Evolutionary conservation across 2,113 vertebrate genomes (phyloP), one percentile per base, ranked within the genome.

Genomic region (Oxygymnocypris stewartii): DNA sequence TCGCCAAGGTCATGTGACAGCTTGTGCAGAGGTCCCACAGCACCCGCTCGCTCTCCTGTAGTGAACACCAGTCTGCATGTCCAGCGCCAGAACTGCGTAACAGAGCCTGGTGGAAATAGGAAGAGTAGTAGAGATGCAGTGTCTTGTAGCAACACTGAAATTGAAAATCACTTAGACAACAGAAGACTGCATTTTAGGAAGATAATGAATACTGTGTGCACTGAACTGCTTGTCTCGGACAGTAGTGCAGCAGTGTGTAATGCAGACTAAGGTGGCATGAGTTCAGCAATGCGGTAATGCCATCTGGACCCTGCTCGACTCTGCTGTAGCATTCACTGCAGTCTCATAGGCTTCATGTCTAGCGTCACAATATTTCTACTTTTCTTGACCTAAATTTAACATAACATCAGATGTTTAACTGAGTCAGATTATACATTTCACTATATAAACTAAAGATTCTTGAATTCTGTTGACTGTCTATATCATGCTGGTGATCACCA

Each of bases 21-120:
- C 89, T 92, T n/a, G 89, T 92, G 88, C 94, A 84, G 47, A 94
- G 20, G 81, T 82, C 83, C 88, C 90, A 85, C 77, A 95, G 89
- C 2, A 92, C 90, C 25, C 89, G 92, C 84, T 95, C 93, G 0
- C 91, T 91, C 20, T 92, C 93, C 84, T 94, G 85, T 57, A 95
- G 91, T 18, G 94, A 92, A 89, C 90, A 92, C 90, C 92, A 92
- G 90, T 95, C 95, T 1, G 94, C 91, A 82, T 95, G 93, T 8
- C 94, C 93, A 44, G 92, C 90, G 8, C 91, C 87, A 0, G 92
- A 94, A 91, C 93, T 94, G 90, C 92, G 93, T 80, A 94, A 28
- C 91, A 95, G 40, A 83, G 89, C 91, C 94, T 95, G 25, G 16
- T 20, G 80, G 8, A 61, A 14, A 49, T 35, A 85, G 10, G 42